Conservation (phyloP, 64 coral and sea anemone species). For the Pocillopora verrucosa region DNA sequence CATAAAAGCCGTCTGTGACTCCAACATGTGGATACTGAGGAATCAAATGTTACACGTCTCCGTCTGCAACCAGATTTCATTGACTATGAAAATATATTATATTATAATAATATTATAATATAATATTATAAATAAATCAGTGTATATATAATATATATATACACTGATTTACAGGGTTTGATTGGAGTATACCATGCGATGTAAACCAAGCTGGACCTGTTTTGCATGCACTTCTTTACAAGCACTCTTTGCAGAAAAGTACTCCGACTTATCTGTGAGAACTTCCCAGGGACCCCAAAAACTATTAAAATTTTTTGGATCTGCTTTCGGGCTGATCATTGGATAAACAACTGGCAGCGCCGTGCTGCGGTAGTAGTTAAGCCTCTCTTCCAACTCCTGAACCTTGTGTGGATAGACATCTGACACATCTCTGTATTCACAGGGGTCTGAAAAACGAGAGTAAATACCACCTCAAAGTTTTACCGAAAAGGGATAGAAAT, state of each 20-base stretch:
- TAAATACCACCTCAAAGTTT: neutral
- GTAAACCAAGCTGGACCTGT: slow-evolving; percentile 5
- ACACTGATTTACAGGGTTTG: neutral
- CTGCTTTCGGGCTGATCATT: slow-evolving; percentile 38
- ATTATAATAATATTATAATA: no score
- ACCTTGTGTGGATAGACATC: slow-evolving; percentile 44
- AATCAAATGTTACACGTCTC: no score
- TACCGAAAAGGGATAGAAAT: neutral
- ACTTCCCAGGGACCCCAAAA: slow-evolving; percentile 57
- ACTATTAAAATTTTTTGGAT: slow-evolving; percentile 41
- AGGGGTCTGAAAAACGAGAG: slow-evolving; percentile 65
- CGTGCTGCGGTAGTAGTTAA: slow-evolving; percentile 49
- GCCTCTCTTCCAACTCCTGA: slow-evolving; percentile 50
- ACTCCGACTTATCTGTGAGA: slow-evolving; percentile 38
- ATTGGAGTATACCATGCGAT: neutral
- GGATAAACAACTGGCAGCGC: slow-evolving; percentile 74
- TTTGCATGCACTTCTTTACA: neutral
- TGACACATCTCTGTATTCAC: slow-evolving; percentile 81
- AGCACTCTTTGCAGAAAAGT: neutral
- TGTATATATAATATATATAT: neutral
- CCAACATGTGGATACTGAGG: no score
- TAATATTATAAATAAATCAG: no score
- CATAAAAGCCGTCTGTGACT: no score
- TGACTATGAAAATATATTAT: no score
- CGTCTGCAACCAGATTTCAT: no score